These are phyloP conservation scores for Aulostomus chinensis DNA, from an alignment of 2,797 vertebrate genomes.

Conservation along the genomic window DNA sequence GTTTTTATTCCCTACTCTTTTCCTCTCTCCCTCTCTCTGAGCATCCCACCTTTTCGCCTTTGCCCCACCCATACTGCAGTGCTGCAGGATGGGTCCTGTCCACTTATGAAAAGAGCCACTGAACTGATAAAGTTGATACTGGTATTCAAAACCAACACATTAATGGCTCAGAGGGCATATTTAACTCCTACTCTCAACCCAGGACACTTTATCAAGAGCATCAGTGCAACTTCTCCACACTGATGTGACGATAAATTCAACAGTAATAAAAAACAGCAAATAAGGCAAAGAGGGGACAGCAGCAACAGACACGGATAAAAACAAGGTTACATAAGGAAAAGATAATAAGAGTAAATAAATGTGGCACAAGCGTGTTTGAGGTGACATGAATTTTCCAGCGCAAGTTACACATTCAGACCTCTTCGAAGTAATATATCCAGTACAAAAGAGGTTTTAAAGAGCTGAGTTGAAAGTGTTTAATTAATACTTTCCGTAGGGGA, in stretches of 20 bases:
- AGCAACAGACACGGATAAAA: background rate
- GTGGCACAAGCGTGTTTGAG: too few relatives aligned
- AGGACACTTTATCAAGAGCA: too few relatives aligned
- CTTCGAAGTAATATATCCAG: background rate
- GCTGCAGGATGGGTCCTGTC: constrained; percentile 74
- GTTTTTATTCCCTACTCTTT: constrained; percentile 47
- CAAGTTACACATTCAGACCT: constrained; percentile 12
- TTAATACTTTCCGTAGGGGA: constrained; percentile 33
- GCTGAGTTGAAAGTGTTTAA: constrained; percentile 2
- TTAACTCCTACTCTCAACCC: too few relatives aligned
- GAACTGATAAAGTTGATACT: constrained; percentile 56
- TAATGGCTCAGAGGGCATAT: background rate
- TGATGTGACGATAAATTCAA: too few relatives aligned
- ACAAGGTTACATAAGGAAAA: constrained; percentile 22
- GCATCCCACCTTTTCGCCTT: constrained; percentile 68
- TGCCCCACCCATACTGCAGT: constrained; percentile 79
- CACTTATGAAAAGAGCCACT: constrained; percentile 63
- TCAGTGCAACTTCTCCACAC: background rate
- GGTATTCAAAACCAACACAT: constrained; percentile 2
- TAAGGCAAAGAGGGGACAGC: background rate
- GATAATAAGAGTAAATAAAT: constrained; percentile 14
- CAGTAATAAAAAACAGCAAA: background rate
- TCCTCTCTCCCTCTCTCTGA: constrained; percentile 20
- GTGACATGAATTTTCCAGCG: background rate
- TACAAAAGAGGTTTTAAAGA: background rate